Evolutionary conservation across 2,113 vertebrate species (phyloP).

Genomic region (Pipra filicauda): DNA sequence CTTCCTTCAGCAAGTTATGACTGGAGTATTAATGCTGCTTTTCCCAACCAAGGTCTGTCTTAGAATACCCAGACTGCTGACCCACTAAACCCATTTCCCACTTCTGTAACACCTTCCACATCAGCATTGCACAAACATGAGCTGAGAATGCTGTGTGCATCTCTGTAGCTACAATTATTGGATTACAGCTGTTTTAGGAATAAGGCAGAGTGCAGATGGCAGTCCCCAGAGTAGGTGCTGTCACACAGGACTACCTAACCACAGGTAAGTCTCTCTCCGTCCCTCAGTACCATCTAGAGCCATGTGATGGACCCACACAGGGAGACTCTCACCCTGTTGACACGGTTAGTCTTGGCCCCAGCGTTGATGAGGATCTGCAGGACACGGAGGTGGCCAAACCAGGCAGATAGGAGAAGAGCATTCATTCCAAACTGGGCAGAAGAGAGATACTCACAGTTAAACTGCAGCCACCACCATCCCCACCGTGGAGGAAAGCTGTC

Average conservation of each 20-base stretch:
- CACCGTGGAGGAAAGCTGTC: background rate
- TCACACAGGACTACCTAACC: background rate
- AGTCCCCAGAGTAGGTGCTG: background rate
- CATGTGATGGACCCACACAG: fast-evolving
- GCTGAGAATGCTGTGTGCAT: background rate
- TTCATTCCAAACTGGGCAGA: conserved; percentile 90
- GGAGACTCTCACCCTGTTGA: conserved; percentile 79
- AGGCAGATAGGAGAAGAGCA: conserved; percentile 85
- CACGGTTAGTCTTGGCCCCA: conserved; percentile 83
- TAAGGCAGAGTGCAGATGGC: background rate
- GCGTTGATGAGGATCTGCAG: conserved; percentile 86
- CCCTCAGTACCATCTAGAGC: background rate
- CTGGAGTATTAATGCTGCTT: background rate
- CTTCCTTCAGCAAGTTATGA: background rate
- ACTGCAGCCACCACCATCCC: background rate
- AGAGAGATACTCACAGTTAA: background rate
- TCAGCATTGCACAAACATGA: background rate
- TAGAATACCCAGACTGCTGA: background rate
- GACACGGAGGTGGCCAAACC: conserved; percentile 87
- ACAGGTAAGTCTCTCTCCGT: background rate
- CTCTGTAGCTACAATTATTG: background rate
- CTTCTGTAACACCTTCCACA: background rate
- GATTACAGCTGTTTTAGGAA: background rate
- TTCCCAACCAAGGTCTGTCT: background rate
- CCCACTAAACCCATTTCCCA: background rate